phyloP scores from a whole-genome alignment of 2,888 invertebrate species.

The Epistrophe eligans region DNA sequence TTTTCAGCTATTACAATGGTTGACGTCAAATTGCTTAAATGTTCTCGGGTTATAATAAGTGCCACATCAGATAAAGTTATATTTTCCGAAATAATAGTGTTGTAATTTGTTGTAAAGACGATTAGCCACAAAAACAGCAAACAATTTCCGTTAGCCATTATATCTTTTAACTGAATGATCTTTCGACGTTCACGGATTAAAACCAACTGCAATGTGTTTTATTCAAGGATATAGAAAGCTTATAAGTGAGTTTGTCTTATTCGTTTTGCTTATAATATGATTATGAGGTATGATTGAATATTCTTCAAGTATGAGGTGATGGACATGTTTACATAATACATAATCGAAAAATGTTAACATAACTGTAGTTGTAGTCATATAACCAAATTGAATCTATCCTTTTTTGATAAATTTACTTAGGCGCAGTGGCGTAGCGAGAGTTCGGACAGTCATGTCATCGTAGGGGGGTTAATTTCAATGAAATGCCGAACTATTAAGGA shows the following conservation, averaged over 20 bases:
- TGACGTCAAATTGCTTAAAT: conserved; percentile 14
- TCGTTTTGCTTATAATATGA: not conserved
- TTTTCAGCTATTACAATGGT: conserved; percentile 36
- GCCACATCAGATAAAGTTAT: not conserved
- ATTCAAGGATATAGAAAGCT: not conserved
- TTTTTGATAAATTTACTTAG: not conserved
- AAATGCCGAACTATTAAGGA: no score
- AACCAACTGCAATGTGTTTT: not conserved
- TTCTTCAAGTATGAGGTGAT: not conserved
- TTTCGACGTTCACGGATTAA: not conserved
- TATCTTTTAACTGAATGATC: not conserved
- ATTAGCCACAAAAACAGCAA: not conserved
- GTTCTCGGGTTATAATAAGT: conserved; percentile 20
- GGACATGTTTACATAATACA: not conserved
- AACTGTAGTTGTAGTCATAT: not conserved
- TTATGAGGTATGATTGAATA: not conserved
- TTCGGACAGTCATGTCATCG: no score
- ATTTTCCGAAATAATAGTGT: not conserved
- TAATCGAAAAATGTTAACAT: not conserved
- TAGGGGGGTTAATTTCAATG: no score
- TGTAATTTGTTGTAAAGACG: not conserved
- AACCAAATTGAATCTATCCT: not conserved
- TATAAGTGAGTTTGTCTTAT: not conserved
- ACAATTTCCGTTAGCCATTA: conserved; percentile 4
- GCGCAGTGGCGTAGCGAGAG: no score